A percentile compares a stretch with the other conserved stretches of the same genome.
Conservation (phyloP, 1,140 invertebrate species). For the Lutraria rhynchaena region DNA sequence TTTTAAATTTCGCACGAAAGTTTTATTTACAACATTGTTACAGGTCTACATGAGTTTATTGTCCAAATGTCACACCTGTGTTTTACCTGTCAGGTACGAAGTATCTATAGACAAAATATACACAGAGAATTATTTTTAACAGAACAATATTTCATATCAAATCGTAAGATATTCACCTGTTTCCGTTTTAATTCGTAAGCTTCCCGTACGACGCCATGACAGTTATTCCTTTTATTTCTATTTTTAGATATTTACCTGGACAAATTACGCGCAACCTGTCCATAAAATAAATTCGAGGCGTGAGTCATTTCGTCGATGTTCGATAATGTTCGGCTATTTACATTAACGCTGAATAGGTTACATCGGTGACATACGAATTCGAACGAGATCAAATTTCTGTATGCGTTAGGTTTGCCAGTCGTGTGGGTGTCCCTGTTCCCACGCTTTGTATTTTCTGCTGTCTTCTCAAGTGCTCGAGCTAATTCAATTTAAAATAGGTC, state of each 20-base stretch:
- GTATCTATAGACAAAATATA: neutral
- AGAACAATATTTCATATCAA: neutral
- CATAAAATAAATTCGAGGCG: slow-evolving; percentile 8
- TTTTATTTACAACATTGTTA: neutral
- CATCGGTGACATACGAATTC: neutral
- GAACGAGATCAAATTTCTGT: neutral
- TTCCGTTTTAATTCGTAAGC: slow-evolving; percentile 7
- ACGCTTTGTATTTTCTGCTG: too few relatives aligned
- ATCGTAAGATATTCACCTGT: neutral
- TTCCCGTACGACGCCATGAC: slow-evolving; percentile 50
- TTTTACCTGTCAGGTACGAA: neutral
- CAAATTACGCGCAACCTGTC: slow-evolving; percentile 16
- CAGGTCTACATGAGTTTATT: neutral
- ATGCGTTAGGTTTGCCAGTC: neutral
- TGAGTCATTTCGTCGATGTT: neutral
- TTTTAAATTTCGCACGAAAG: too few relatives aligned
- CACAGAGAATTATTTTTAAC: neutral
- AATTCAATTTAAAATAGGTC: too few relatives aligned
- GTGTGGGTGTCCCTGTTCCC: slow-evolving; percentile 19
- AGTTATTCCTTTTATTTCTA: slow-evolving; percentile 40
- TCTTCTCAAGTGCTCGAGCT: too few relatives aligned
- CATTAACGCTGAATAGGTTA: too few relatives aligned
- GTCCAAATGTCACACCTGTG: neutral
- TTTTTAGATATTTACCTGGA: slow-evolving; percentile 46
- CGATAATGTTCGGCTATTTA: too few relatives aligned